Evolutionary conservation across 1,140 invertebrate genomes (phyloP), one percentile per base, ranked within the genome.

Genomic region (Pemphigus obesinymphae): DNA sequence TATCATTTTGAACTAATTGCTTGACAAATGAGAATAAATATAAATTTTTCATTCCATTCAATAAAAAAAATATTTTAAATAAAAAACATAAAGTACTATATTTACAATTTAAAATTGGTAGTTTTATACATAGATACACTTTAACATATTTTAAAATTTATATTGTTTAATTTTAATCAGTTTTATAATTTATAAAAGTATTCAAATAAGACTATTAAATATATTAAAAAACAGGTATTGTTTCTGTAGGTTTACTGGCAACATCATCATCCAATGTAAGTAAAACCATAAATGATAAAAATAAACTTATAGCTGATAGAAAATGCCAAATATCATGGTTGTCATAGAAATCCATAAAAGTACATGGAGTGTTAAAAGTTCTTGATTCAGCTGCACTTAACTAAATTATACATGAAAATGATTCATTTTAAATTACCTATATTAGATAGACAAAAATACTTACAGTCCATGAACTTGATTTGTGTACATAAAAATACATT

Each of bases 261-360:
- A 95, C 84, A 85, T 94, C 93, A 85, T 95, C 94, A 85, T 96
- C 95, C n/a, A 96, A 86, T 1, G 92, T 92, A 3, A 95, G 87
- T 40, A 96, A 85, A 84, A 92, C 90, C 91, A 94, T 94, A 85
- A 96, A 97, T 34, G 93, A 95, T 84, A 96, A 93, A 85, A 96
- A 97, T 89, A 97, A 91, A 58, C 93, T 93, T 40, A 92, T 89
- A 7, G 95, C 93, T 23, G 95, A 96, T 0, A 96, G 87, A 84
- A 96, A 92, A 87, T 97, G 95, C 96, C 96, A 97, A 31, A 95
- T 90, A 85, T 97, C 95, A 87, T 97, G 96, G 45, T 89, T 90
- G 87, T 97, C 96, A 85, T 94, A 96, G 85, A 96, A 96, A 72
- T 91, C 87, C 3, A 96, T 87, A 7, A 96, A 85, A 6, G 91